A percentile compares a stretch with the other conserved stretches of the same genome.
Evolutionary conservation across 2,113 vertebrate species (phyloP).

Genomic region (Podilymbus podiceps): DNA sequence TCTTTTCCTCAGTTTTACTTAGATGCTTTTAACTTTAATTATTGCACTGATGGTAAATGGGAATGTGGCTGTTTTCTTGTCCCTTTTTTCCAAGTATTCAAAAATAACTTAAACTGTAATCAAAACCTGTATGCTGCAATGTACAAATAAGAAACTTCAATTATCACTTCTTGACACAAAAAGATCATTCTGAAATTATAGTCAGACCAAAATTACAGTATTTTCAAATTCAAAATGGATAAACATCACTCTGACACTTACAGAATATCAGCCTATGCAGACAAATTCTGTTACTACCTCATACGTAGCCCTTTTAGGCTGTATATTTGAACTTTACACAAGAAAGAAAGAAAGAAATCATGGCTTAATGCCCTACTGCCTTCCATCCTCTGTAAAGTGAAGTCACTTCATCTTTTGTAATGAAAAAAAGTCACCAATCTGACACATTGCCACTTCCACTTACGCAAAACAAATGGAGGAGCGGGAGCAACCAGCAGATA

Average conservation of each 20-base stretch:
- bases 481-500: not conserved
- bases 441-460: not conserved
- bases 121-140: not conserved
- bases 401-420: not conserved
- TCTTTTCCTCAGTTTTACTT: not conserved
- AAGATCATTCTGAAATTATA: not conserved
- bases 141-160: not conserved
- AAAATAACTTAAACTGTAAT: not conserved
- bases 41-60: not conserved
- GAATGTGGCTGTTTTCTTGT: not conserved
- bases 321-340: not conserved
- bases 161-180: not conserved
- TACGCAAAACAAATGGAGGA: not conserved
- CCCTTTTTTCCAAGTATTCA: not conserved
- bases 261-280: not conserved
- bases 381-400: not conserved
- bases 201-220: not conserved
- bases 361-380: not conserved
- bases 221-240: not conserved
- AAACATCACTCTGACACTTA: not conserved
- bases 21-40: not conserved
- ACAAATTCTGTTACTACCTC: not conserved
- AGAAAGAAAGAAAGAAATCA: not conserved
- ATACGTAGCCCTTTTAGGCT: not conserved
- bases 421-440: not conserved